These are phyloP conservation scores for Otolemur crassicaudatus DNA, from an alignment of 2,797 vertebrate species.

Conservation along the genomic window DNA sequence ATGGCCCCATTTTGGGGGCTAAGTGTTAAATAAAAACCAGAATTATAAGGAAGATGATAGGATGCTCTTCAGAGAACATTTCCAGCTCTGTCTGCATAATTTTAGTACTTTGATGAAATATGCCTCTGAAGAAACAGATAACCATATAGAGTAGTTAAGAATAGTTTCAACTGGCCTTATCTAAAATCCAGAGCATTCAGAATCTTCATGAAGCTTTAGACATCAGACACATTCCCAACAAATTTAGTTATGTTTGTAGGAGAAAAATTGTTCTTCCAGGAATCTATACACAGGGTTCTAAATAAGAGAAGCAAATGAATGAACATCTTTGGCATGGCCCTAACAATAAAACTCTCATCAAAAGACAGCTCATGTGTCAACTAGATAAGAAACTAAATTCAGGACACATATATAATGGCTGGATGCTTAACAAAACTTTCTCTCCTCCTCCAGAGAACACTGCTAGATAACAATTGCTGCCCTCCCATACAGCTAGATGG, in stretches of 20 bases:
- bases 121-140: conserved; percentile 73
- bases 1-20: conserved; percentile 73
- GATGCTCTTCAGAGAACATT: conserved; percentile 83
- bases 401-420: conserved; percentile 78
- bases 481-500: neutral
- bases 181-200: conserved; percentile 71
- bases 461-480: neutral
- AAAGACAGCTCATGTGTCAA: conserved; percentile 83
- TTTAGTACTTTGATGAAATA: conserved; percentile 77
- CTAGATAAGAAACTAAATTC: conserved; percentile 76
- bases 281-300: conserved; percentile 56
- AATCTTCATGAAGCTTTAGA: conserved; percentile 70
- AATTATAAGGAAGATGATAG: conserved; percentile 83
- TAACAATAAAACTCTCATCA: conserved; percentile 64
- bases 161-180: conserved; percentile 80
- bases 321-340: conserved; percentile 49
- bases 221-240: conserved; percentile 66
- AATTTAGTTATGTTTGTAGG: conserved; percentile 70
- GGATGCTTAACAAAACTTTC: conserved; percentile 52
- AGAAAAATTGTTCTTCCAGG: conserved; percentile 72
- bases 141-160: conserved; percentile 72
- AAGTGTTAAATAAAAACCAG: conserved; percentile 83
- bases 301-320: conserved; percentile 62
- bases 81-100: conserved; percentile 80
- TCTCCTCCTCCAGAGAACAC: conserved; percentile 35